Evolutionary conservation across 2,888 invertebrate genomes (phyloP).

Genomic region (Ormia ochracea): DNA sequence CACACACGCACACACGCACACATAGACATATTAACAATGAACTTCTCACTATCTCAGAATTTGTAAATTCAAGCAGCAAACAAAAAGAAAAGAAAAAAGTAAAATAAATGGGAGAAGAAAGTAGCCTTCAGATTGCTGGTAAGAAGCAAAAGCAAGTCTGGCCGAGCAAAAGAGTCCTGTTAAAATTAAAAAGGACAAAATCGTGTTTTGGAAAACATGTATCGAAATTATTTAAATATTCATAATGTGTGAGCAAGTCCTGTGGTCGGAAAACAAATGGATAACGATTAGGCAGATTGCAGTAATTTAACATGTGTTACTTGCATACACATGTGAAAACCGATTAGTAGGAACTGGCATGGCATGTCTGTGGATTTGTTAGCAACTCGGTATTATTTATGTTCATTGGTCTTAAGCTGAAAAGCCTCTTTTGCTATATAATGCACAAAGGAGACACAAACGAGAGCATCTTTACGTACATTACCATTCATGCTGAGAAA

Average conservation of each 20-base stretch:
- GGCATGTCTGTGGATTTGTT: background rate
- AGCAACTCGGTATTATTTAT: background rate
- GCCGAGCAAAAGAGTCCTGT: too few relatives aligned
- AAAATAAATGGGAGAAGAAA: too few relatives aligned
- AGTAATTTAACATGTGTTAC: background rate
- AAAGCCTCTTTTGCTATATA: background rate
- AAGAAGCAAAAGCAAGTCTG: slow-evolving; percentile 1
- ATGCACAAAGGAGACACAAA: background rate
- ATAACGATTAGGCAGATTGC: too few relatives aligned
- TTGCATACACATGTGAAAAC: background rate
- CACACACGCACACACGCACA: background rate
- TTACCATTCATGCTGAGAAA: background rate
- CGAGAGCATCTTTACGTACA: background rate
- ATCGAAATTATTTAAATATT: too few relatives aligned
- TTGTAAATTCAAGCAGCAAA: slow-evolving; percentile 48
- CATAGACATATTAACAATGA: slow-evolving; percentile 17
- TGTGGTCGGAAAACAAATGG: too few relatives aligned
- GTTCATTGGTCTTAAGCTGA: background rate
- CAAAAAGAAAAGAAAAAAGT: background rate
- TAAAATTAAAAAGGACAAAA: too few relatives aligned
- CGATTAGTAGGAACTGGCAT: background rate
- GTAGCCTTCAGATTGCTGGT: background rate
- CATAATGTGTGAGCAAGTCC: too few relatives aligned
- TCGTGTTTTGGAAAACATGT: too few relatives aligned
- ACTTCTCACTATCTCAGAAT: slow-evolving; percentile 49